Evolutionary conservation across 2,113 vertebrate species (phyloP).

Genomic region (Peromyscus maniculatus): DNA sequence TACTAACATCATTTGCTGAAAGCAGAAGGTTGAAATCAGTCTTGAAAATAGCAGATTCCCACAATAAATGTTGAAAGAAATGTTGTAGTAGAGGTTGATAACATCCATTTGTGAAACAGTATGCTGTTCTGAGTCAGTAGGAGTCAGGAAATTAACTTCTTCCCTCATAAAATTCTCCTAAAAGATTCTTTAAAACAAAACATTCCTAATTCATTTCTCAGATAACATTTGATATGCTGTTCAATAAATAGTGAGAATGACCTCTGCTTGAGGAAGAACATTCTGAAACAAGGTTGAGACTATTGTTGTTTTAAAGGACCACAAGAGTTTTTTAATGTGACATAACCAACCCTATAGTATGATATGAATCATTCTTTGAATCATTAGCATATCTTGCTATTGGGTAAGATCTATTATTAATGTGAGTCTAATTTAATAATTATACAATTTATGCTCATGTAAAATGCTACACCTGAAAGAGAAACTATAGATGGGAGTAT

Average conservation of each 20-base stretch:
- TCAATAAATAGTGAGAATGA: neutral
- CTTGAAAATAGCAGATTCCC: neutral
- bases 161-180: neutral
- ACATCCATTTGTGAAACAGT: neutral
- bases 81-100: neutral
- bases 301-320: neutral
- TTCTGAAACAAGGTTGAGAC: neutral
- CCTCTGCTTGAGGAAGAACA: neutral
- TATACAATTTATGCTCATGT: neutral
- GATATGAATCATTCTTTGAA: constrained; percentile 39
- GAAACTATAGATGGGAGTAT: neutral
- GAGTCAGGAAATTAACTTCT: neutral
- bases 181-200: neutral
- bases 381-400: constrained; percentile 51
- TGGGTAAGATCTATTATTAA: constrained; percentile 23
- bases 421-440: constrained; percentile 40
- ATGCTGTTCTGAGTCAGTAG: neutral
- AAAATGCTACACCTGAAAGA: constrained; percentile 30
- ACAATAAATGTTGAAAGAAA: neutral
- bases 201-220: neutral
- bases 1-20: neutral
- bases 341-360: neutral
- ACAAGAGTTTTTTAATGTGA: neutral
- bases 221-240: neutral
- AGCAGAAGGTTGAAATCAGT: neutral